These are phyloP conservation scores for Myotis planiceps DNA, from an alignment of 2,797 vertebrate species.

Conservation along the genomic window DNA sequence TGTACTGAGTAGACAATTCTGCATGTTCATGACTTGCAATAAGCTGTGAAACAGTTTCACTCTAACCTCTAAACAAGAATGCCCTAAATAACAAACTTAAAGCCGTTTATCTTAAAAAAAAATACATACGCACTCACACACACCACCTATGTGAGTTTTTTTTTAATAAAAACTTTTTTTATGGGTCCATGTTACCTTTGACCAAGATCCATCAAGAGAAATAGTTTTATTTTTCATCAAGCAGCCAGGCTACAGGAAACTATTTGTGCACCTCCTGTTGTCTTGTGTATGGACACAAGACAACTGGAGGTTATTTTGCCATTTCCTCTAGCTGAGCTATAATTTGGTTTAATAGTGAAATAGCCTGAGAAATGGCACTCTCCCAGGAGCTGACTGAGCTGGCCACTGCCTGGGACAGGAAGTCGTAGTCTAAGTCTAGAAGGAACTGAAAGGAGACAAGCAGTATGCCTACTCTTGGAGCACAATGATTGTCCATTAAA, in stretches of 20 bases:
- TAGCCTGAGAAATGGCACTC: neutral
- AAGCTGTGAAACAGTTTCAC: neutral
- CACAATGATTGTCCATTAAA: neutral
- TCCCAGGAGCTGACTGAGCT: neutral
- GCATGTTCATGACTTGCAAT: neutral
- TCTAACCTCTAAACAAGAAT: neutral
- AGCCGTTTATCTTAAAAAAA: neutral
- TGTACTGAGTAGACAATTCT: neutral
- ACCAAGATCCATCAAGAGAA: neutral
- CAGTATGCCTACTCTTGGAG: neutral
- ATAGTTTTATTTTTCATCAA: conserved; percentile 34
- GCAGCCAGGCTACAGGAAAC: neutral
- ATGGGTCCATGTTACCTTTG: neutral
- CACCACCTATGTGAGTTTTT: neutral
- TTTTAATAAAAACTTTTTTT: neutral
- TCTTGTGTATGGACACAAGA: neutral
- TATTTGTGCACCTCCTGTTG: conserved; percentile 3
- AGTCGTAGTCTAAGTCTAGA: conserved; percentile 26
- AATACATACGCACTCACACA: neutral
- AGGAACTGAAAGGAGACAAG: conserved; percentile 68
- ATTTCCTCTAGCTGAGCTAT: conserved; percentile 35
- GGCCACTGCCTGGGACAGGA: neutral
- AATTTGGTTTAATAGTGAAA: conserved; percentile 58
- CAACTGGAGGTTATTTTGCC: neutral
- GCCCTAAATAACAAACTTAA: neutral